Conservation (phyloP, 2,888 invertebrate species). For the Drosophila algonquin region DNA sequence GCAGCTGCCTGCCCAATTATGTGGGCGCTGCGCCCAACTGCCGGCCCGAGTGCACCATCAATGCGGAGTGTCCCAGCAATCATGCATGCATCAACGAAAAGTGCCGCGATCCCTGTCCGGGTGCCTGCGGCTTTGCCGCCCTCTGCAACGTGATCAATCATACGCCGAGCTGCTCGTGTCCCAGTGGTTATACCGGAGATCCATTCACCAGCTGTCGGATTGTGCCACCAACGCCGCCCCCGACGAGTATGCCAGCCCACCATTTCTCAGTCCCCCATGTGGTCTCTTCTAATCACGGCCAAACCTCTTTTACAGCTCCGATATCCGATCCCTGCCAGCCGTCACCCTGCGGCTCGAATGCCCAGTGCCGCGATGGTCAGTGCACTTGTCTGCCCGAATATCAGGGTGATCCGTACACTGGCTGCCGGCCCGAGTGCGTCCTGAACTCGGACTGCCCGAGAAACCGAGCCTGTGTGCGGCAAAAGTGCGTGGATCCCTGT, state of each 20-base stretch:
- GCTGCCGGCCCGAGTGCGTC: conserved; percentile 92
- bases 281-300: conserved; percentile 18
- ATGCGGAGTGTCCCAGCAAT: conserved; percentile 89
- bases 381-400: conserved; percentile 91
- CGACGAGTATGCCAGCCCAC: conserved; percentile 64
- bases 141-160: conserved; percentile 90
- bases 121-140: conserved; percentile 90
- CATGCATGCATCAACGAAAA: conserved; percentile 89
- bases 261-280: not conserved
- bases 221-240: conserved; percentile 85
- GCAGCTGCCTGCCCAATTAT: conserved; percentile 89
- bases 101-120: conserved; percentile 91
- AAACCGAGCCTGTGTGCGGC: conserved; percentile 90
- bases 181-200: conserved; percentile 89
- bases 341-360: conserved; percentile 91
- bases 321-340: conserved; percentile 88
- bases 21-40: conserved; percentile 91
- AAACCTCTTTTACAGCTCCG: conserved; percentile 56
- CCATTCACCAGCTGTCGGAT: conserved; percentile 89
- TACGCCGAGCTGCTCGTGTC: conserved; percentile 90
- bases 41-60: conserved; percentile 90
- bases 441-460: conserved; percentile 91
- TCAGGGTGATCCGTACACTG: conserved; percentile 90
- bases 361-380: conserved; percentile 88
- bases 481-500: conserved; percentile 94